Percentiles rank a stretch among this genome's conserved stretches.
Conservation (phyloP, 2,113 vertebrate species). For the Halichoerus grypus region DNA sequence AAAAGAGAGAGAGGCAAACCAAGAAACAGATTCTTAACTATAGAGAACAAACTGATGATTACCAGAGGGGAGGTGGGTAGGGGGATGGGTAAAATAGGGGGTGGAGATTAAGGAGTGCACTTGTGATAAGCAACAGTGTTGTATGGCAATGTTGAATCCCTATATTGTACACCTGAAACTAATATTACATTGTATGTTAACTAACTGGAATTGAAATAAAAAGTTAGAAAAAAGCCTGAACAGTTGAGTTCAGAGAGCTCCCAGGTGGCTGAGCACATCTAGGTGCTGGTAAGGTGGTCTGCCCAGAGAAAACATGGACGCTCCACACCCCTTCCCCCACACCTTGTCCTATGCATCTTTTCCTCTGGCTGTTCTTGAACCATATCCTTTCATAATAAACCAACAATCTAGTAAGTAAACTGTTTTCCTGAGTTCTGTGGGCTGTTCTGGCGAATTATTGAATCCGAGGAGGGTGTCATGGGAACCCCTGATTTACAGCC, state of each 20-base stretch:
- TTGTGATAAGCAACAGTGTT: not conserved
- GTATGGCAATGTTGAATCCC: not conserved
- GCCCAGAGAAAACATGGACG: too few species aligned
- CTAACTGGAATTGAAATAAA: not conserved
- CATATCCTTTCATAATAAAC: not conserved
- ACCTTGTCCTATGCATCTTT: not conserved
- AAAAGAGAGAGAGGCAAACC: not conserved
- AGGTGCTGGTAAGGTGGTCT: not conserved
- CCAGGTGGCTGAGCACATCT: not conserved
- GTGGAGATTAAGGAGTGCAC: not conserved
- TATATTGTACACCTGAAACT: not conserved
- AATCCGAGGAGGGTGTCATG: not conserved
- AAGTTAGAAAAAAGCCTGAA: not conserved
- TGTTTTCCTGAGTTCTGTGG: not conserved
- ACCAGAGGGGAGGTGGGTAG: not conserved
- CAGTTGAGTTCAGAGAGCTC: not conserved
- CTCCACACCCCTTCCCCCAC: rapidly evolving
- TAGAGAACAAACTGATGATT: not conserved
- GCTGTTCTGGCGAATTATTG: not conserved
- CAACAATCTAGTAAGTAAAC: not conserved
- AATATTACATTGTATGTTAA: not conserved
- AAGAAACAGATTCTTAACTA: not conserved
- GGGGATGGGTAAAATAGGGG: not conserved
- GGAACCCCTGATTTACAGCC: not conserved
- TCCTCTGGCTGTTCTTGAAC: not conserved